A percentile compares a stretch with the other conserved stretches of the same genome.
Evolutionary conservation across 2,888 invertebrate genomes (phyloP).

Genomic region (Tolmerus cingulatus): DNA sequence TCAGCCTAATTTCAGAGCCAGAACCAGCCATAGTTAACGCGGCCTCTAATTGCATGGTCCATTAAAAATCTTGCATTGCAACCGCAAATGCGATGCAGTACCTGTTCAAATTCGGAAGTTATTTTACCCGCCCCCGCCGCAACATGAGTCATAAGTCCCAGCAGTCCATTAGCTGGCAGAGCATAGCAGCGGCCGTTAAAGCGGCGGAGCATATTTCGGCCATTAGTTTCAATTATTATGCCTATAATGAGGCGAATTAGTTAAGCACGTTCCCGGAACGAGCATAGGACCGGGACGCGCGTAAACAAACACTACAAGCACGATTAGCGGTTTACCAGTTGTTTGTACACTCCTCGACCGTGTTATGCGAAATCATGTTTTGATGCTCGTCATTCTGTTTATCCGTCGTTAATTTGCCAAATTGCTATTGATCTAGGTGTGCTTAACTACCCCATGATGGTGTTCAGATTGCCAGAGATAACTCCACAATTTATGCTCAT

Average conservation of each 20-base stretch:
- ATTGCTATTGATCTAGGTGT: constrained; percentile 37
- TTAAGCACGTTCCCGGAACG: constrained; percentile 11
- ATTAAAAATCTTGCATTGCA: neutral
- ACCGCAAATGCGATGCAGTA: neutral
- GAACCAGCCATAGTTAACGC: neutral
- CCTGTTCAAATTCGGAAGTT: neutral
- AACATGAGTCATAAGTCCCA: neutral
- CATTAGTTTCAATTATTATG: constrained; percentile 47
- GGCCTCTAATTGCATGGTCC: neutral
- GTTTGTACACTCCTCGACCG: constrained; percentile 10
- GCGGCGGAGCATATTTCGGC: constrained; percentile 38
- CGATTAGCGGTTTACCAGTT: constrained; percentile 45
- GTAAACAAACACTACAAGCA: constrained; percentile 44
- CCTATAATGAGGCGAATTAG: constrained; percentile 43
- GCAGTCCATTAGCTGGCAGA: neutral
- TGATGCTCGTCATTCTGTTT: constrained; percentile 19
- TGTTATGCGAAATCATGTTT: constrained; percentile 45
- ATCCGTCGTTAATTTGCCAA: constrained; percentile 33
- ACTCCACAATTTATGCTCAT: neutral
- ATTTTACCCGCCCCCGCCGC: neutral
- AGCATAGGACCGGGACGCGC: neutral
- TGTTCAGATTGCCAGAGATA: constrained; percentile 18
- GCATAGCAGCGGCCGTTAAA: neutral
- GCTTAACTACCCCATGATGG: neutral
- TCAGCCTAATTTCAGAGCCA: neutral